Evolutionary conservation across 2,888 invertebrate genomes (phyloP).

Genomic region (Microdon myrmicae): DNA sequence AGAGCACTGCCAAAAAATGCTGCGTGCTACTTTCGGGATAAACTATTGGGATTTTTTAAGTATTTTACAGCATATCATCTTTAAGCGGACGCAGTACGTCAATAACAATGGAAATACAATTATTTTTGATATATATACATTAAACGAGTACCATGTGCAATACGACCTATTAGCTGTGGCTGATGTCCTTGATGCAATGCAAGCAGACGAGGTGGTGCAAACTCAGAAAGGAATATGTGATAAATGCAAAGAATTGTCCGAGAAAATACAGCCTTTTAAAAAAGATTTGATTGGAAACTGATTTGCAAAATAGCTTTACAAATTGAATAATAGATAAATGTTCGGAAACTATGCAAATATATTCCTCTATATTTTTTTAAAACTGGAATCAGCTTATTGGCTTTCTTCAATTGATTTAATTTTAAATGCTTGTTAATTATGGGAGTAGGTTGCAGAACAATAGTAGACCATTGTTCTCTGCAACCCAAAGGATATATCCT

Average conservation of each 20-base stretch:
- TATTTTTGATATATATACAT: conserved; percentile 60
- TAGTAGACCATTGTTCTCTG: too few relatives aligned
- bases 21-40: conserved; percentile 82
- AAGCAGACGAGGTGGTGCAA: conserved; percentile 55
- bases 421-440: background rate
- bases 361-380: conserved; percentile 34
- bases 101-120: conserved; percentile 49
- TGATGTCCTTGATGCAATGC: conserved; percentile 55
- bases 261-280: conserved; percentile 20
- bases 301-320: conserved; percentile 5
- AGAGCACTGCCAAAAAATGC: conserved; percentile 83
- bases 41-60: conserved; percentile 76
- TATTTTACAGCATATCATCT: conserved; percentile 74
- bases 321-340: conserved; percentile 6
- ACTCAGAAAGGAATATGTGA: conserved; percentile 36
- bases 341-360: conserved; percentile 24
- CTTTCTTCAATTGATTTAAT: background rate
- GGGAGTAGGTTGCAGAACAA: too few relatives aligned
- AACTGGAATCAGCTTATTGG: background rate
- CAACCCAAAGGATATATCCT: too few relatives aligned
- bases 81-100: conserved; percentile 67
- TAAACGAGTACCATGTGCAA: conserved; percentile 59
- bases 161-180: conserved; percentile 59
- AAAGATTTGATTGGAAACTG: too few relatives aligned
- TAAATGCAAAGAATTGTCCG: conserved; percentile 38